Evolutionary conservation across 2,113 vertebrate species (phyloP), one percentile per base, ranked within the genome.

Genomic region (Prinia subflava): DNA sequence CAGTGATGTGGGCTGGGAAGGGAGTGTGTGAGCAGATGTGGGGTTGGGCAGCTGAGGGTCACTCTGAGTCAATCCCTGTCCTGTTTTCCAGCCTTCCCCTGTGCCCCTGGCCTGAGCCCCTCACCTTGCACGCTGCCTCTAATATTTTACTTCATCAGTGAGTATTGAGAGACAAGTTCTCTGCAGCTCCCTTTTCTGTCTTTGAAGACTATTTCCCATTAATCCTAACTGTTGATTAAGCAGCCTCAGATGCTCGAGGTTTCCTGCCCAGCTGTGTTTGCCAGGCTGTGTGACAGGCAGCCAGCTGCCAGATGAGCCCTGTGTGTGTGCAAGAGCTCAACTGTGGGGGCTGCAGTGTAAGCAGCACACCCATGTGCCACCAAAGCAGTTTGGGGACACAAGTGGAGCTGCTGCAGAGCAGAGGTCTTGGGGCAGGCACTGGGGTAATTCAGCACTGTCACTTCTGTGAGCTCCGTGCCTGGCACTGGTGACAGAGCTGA

Each of bases 191-290:
- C 6, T 86, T 19, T 80, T 70, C 39, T 7, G 1, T 31, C 19
- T 49, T 14, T 77, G 55, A 86, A 74, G 55, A 15, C 5, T 47
- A 12, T 56, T 95, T 90, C 85, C 63, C 4, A 31, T 67, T 80
- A 81, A 83, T 90, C n/a, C 46, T 62, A 28, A 22, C 20, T 86
- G 35, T 74, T 83, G 41, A 83, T 86, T 86, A 86, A 92, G 79
- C 55, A 93, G 79, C 27, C 55, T 95, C 39, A 70, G 69, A 35
- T 67, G 31, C 73, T 90, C 50, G 73, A 93, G 25, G 76, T 59
- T 92, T 93, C 79, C 86, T 90, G 59, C 64, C 90, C 83, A 90
- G 71, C 86, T 95, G 90, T 33, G 5, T 88, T 90, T 94, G 33
- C 50, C 47, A 74, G 73, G 46, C 71, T 81, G 5, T 57, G 39